A percentile compares a stretch with the other conserved stretches of the same genome.
These are phyloP conservation scores for Anagyrus pseudococci DNA, from an alignment of 2,888 invertebrate genomes.

Conservation along the genomic window DNA sequence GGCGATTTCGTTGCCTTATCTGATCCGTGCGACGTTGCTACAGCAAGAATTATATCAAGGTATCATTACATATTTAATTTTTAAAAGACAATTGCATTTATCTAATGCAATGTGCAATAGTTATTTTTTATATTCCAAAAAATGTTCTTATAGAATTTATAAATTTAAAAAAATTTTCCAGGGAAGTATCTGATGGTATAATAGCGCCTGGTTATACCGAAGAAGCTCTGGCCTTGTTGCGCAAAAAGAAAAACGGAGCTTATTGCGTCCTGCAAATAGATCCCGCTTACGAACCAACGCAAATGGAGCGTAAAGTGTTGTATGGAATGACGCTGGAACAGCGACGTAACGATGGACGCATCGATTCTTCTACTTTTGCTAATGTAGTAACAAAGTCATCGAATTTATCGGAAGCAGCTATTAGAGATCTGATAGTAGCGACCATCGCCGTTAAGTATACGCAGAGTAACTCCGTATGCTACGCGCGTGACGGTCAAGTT, in stretches of 20 bases:
- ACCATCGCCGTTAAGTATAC: constrained; percentile 97
- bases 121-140: too few species aligned
- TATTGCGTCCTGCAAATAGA: constrained; percentile 96
- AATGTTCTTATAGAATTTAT: too few species aligned
- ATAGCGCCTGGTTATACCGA: constrained; percentile 91
- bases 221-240: constrained; percentile 84
- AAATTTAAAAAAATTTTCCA: constrained; percentile 32
- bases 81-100: too few species aligned
- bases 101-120: too few species aligned
- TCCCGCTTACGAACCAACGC: constrained; percentile 79
- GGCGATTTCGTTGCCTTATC: constrained; percentile 97
- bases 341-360: constrained; percentile 85
- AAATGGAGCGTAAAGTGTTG: constrained; percentile 81
- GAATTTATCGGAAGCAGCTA: constrained; percentile 75
- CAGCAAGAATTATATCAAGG: constrained; percentile 90
- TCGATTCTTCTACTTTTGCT: constrained; percentile 77
- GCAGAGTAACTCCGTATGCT: constrained; percentile 98
- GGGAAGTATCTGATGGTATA: constrained; percentile 97
- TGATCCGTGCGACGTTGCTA: constrained; percentile 86
- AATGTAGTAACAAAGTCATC: constrained; percentile 77
- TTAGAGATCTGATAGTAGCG: constrained; percentile 92
- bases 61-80: too few species aligned
- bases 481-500: constrained; percentile 90
- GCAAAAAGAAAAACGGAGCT: constrained; percentile 92
- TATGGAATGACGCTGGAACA: constrained; percentile 88